phyloP scores from a whole-genome alignment of 1,140 invertebrate genomes.

The Drosophila arizonae region DNA sequence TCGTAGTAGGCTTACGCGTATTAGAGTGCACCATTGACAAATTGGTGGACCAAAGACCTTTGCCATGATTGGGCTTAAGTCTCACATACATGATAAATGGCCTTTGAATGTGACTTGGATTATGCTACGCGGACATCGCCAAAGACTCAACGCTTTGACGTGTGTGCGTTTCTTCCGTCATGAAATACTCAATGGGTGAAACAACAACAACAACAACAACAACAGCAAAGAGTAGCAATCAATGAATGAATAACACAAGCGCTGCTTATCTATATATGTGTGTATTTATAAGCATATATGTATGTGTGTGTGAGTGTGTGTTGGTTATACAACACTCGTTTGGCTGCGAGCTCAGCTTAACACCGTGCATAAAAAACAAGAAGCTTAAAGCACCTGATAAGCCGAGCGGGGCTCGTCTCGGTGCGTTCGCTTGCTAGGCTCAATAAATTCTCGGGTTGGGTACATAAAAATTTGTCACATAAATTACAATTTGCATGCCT shows the following conservation, averaged over 20 bases:
- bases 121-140: slow-evolving; percentile 69
- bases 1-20: slow-evolving; percentile 17
- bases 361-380: slow-evolving; percentile 19
- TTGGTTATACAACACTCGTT: slow-evolving; percentile 1
- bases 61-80: slow-evolving; percentile 45
- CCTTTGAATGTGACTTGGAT: slow-evolving; percentile 67
- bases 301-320: background rate
- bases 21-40: slow-evolving; percentile 71
- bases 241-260: slow-evolving; percentile 36
- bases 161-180: slow-evolving; percentile 69
- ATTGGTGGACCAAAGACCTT: slow-evolving; percentile 58
- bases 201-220: background rate
- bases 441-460: slow-evolving; percentile 65
- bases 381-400: slow-evolving; percentile 38
- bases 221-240: background rate
- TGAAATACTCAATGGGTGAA: slow-evolving; percentile 32
- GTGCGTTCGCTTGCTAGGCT: slow-evolving; percentile 15
- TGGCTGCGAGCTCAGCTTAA: slow-evolving; percentile 6
- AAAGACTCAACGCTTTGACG: slow-evolving; percentile 64
- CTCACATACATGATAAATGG: slow-evolving; percentile 63
- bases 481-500: slow-evolving; percentile 77
- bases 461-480: slow-evolving; percentile 80
- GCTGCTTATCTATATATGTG: background rate
- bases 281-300: no score
- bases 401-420: slow-evolving; percentile 36